Percentiles rank a stretch among this genome's conserved stretches.
Conservation (phyloP, 2,888 invertebrate genomes). For the Arctia plantaginis region DNA sequence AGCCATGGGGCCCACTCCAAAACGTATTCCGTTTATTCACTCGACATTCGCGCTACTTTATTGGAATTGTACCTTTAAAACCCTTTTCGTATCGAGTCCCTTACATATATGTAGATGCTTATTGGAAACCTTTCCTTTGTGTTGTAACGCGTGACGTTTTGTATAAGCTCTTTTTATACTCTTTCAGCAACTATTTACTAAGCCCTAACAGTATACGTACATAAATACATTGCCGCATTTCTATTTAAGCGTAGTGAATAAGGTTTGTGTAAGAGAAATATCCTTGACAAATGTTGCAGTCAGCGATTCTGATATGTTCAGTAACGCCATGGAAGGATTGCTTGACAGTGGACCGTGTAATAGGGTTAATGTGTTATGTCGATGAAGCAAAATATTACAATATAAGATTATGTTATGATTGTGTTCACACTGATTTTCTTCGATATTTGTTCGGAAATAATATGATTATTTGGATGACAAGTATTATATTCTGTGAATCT, state of each 20-base stretch:
- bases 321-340: constrained; percentile 20
- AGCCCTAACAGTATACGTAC: constrained; percentile 53
- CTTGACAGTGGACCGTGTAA: constrained; percentile 34
- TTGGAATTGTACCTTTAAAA: constrained; percentile 78
- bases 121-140: constrained; percentile 73
- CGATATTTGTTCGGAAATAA: not conserved
- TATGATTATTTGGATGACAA: not conserved
- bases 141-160: constrained; percentile 67
- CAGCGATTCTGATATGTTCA: constrained; percentile 23
- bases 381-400: constrained; percentile 21
- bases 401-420: constrained; percentile 9
- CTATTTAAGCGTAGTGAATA: constrained; percentile 48
- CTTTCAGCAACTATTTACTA: constrained; percentile 62
- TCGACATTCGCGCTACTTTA: constrained; percentile 70
- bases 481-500: not conserved
- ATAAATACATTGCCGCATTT: constrained; percentile 55
- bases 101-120: constrained; percentile 69
- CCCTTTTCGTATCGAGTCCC: constrained; percentile 68
- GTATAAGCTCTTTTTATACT: constrained; percentile 65
- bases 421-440: not conserved
- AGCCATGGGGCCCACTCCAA: constrained; percentile 60
- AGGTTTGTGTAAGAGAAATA: constrained; percentile 42
- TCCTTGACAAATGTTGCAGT: constrained; percentile 33
- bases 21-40: constrained; percentile 69
- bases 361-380: constrained; percentile 22